phyloP scores from a whole-genome alignment of 1,140 invertebrate genomes.

The Panulirus ornatus region DNA sequence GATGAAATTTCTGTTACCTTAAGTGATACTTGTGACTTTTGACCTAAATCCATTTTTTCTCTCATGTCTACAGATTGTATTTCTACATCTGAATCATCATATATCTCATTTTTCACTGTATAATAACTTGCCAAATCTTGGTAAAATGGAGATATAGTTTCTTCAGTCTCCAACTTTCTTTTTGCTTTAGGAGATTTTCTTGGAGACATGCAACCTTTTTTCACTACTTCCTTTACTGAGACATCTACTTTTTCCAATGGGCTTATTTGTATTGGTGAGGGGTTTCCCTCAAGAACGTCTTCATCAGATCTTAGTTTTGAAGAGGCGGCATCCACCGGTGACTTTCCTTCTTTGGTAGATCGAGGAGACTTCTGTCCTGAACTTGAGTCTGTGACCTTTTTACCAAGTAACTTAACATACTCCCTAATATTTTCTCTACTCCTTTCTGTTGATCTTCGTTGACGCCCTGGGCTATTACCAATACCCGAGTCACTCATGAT shows the following conservation, averaged over 20 bases:
- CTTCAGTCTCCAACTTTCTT: not conserved
- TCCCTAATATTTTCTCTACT: slow-evolving; percentile 33
- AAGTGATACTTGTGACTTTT: not conserved
- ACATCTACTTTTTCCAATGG: not conserved
- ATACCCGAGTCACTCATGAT: slow-evolving; percentile 35
- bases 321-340: not conserved
- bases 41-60: not conserved
- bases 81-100: not conserved
- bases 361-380: slow-evolving; percentile 2
- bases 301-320: slow-evolving; percentile 1
- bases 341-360: not conserved
- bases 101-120: not conserved
- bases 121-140: not conserved
- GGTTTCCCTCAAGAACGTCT: not conserved
- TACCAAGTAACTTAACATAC: slow-evolving; percentile 10
- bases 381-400: not conserved
- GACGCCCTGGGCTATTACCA: slow-evolving; percentile 23
- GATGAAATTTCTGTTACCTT: not conserved
- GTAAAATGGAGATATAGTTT: not conserved
- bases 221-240: not conserved
- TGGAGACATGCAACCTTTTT: not conserved
- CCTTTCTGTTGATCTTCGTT: slow-evolving; percentile 28
- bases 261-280: not conserved
- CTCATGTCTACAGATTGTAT: not conserved
- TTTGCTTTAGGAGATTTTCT: slow-evolving; percentile 6